Evolutionary conservation across 2,888 invertebrate species (phyloP), one percentile per base, ranked within the genome.

Genomic region (Cephus sareptanus): DNA sequence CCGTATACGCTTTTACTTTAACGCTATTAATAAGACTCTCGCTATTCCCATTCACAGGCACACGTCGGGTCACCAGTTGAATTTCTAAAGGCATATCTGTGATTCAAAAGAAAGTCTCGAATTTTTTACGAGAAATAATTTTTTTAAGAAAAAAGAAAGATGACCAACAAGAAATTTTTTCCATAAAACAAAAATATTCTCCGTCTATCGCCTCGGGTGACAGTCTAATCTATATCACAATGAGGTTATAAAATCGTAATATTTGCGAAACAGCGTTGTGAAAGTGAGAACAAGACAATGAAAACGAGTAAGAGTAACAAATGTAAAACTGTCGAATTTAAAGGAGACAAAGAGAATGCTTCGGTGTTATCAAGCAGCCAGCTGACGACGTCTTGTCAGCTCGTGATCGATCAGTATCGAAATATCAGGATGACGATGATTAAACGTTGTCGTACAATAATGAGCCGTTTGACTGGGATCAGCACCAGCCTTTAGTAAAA

Each of bases 371-470:
- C 81, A 88, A 69, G 87, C 86, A 71, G 89, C 86, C 13, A 89
- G 85, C 75, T 89, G 87, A 75, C 88, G 87, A 76, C 88, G 89
- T 85, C 86, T 87, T n/a, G 82, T 87, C 56, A 88, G 77, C 77
- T 89, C 89, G 75, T 89, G 86, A 76, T 88, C 84, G 74, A 89
- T 86, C 75, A 89, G 75, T 69, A 83, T 71, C 0, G 86, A 85
- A 30, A 89, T 88, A 78, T 88, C 88, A 9, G 88, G 88, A 80
- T 87, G 86, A 76, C 87, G 86, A 75, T 85, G 88, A 70, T 83
- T 83, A 33, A 87, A 77, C 11, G 85, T 86, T n/a, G 78, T 73
- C 4, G 85, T 81, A n/a, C 84, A 85, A 77, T 86, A 86, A 23
- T 82, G 79, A 4, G 83, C 76, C 3, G 84, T 85, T 68, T 86